Base-by-base conservation (phyloP, 2,797 vertebrate genomes). In the Catostomus latipinnis region DNA sequence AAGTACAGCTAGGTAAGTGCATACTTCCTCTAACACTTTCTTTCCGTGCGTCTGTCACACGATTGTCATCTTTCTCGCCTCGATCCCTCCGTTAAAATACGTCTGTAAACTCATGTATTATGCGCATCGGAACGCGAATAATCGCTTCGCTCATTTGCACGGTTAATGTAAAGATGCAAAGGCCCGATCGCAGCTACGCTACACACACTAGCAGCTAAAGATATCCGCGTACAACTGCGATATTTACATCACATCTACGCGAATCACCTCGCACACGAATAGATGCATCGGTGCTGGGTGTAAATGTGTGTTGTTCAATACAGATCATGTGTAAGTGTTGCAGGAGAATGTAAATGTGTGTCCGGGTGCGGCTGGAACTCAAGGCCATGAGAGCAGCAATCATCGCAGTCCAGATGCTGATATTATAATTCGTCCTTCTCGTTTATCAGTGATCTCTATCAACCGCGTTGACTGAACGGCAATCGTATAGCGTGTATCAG, bases 1-100 rank as follows among this genome's bases (percentile, higher is more conserved):
- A 98, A 98, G 96, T 98, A 96, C 96, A 96, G 97, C 96, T 96
- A 97, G 96, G 96, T 98, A 96, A 97, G 97, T 97, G 94, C 92
- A 94, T 95, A 97, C 96, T 97, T 96, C 94, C 95, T 93, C 92
- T 88, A 89, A 92, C 85, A 86, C 89, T 83, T 88, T 88, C 79
- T 84, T 79, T 63, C 85, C 83, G 89, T 74, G 84, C 69, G 77
- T 87, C 76, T 12, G n/a, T 50, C 54, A 8, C 12, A 54, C 52
- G 56, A 8, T 53, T 67, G 22, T 22, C 43, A 48, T 69, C 49
- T 7, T 0, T 18, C 52, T 4, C 14, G 72, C 53, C 43, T 8
- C 58, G 46, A 71, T 12, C 69, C 45, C 60, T 60, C 45, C 60
- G 62, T 53, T 45, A 8, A 67, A 5, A 58, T 6, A 48, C 56